Evolutionary conservation across 2,113 vertebrate genomes (phyloP).

Genomic region (Monopterus albus): DNA sequence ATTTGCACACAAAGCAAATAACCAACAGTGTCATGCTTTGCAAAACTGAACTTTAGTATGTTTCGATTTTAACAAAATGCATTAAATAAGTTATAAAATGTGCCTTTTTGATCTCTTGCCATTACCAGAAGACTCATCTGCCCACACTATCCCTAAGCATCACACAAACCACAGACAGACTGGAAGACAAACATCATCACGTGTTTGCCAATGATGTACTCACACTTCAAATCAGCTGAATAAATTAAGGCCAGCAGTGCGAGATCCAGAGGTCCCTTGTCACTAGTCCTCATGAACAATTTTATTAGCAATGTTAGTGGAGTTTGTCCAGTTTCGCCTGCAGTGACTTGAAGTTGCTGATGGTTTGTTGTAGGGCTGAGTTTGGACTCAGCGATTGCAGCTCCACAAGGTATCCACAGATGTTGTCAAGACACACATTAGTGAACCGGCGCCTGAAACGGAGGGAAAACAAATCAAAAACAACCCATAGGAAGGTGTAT

Average conservation of each 20-base stretch:
- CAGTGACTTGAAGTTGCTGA: conserved; percentile 94
- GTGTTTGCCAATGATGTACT: neutral
- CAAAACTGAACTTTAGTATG: conserved; percentile 14
- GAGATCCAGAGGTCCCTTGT: conserved; percentile 28
- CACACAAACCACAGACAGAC: too few species aligned
- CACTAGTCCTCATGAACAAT: neutral
- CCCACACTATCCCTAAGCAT: neutral
- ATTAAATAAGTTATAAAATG: conserved; percentile 76
- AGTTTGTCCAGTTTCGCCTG: conserved; percentile 95
- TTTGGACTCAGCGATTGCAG: conserved; percentile 94
- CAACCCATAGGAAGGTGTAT: too few species aligned
- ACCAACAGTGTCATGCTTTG: neutral
- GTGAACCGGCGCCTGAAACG: conserved; percentile 89
- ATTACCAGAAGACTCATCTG: conserved; percentile 1
- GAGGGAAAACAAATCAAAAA: neutral
- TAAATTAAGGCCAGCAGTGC: conserved; percentile 36
- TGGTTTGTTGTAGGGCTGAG: conserved; percentile 84
- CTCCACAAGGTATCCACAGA: conserved; percentile 96
- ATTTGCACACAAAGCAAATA: conserved; percentile 44
- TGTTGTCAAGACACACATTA: conserved; percentile 92
- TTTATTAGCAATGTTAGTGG: conserved; percentile 77
- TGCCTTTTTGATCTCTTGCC: neutral
- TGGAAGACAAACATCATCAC: neutral
- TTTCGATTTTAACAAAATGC: conserved; percentile 41
- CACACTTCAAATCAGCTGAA: conserved; percentile 20